Base-by-base conservation (phyloP, 2,113 vertebrate genomes). In the Mobula birostris region DNA sequence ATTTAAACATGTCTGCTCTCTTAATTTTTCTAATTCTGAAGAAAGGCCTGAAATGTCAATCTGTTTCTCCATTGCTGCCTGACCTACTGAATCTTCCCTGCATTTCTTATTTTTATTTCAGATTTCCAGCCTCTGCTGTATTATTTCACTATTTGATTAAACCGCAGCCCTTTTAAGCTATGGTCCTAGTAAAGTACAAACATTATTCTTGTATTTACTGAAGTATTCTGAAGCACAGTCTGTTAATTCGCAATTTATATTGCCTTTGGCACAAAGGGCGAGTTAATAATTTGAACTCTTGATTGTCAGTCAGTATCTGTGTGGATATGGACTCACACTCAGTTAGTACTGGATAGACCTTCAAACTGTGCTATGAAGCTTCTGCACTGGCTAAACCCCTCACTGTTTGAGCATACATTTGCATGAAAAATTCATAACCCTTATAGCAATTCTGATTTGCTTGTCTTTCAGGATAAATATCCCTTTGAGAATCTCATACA, bases 381-480 rank as follows among this genome's bases (percentile, higher is more conserved):
- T 19, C 17, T 72, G 17, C 56, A 36, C 36, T 93, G 91, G 32
- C 56, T 24, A 93, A 76, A 93, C 9, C 68, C 36, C 48, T 93
- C 27, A 11, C 68, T 93, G 36, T 5, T 74, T 93, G 91, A 93
- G 29, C 8, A 36, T 92, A 74, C 68, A 76, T 93, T 74, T 74
- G 70, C 91, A 93, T 93, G 91, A 93, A 93, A 93, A 40, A 76
- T 76, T 74, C 91, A 76, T 93, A 74, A 74, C 68, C 70, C 91
- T 93, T 66, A 93, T 19, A 72, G 40, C 19, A 24, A 93, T 93
- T 93, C 91, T 56, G 72, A 76, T 56, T 93, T 36, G 72, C 70
- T 93, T 56, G 91, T 93, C 91, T 93, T 93, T 93, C 91, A 93
- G 68, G 68, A 93, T 93, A 93, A 93, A 93, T 93, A 93, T 93